Percentiles rank a stretch among this genome's conserved stretches.
These are phyloP conservation scores for Malurus cyaneus DNA, from an alignment of 2,113 vertebrate species.

Conservation along the genomic window DNA sequence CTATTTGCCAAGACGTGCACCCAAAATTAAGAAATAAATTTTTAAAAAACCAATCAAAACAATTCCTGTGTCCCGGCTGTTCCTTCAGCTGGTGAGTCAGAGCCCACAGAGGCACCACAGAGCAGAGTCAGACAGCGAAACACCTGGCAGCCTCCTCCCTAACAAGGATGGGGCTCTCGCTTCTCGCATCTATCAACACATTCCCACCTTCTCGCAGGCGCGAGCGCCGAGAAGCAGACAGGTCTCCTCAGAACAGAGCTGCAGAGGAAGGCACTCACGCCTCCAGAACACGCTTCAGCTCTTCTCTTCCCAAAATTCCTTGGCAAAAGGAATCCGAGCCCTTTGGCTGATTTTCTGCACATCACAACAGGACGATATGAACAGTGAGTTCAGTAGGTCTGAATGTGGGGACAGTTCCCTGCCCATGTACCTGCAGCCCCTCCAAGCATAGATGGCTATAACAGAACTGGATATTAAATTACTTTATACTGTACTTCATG, in stretches of 20 bases:
- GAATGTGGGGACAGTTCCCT: not conserved
- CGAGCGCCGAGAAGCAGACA: accelerated
- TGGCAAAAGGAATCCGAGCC: not conserved
- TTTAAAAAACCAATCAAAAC: accelerated
- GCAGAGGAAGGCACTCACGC: accelerated
- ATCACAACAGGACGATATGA: accelerated
- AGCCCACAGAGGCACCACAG: not conserved
- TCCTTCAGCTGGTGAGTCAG: not conserved
- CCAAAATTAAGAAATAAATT: not conserved
- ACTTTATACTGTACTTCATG: not conserved
- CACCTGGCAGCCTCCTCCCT: not conserved
- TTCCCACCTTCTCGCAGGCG: not conserved
- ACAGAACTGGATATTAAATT: not conserved
- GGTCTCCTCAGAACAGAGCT: not conserved
- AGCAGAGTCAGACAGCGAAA: not conserved
- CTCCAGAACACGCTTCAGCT: accelerated
- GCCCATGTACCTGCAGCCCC: not conserved
- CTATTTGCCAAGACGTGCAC: not conserved
- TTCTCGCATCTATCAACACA: not conserved
- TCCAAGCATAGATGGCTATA: not conserved
- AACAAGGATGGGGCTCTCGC: not conserved
- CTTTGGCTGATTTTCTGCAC: not conserved
- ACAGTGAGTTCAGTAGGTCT: not conserved
- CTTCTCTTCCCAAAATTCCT: not conserved
- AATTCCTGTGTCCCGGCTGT: not conserved